Conservation (phyloP, 2,797 vertebrate species). For the Micromesistius poutassou region DNA sequence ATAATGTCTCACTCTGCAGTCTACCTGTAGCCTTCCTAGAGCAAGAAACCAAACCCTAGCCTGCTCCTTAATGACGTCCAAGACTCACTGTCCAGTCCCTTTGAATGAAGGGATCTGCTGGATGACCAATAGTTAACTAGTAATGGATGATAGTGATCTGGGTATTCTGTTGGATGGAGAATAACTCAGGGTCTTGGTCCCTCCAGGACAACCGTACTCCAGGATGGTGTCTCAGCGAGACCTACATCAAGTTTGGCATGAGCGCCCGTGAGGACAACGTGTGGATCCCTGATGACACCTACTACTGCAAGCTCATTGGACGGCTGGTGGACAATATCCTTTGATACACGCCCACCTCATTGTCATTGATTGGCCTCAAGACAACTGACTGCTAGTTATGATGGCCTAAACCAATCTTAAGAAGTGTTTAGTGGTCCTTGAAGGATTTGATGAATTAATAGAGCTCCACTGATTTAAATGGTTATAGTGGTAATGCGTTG, state of each 20-base stretch:
- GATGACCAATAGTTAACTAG: neutral
- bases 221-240: conserved; percentile 97
- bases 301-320: conserved; percentile 97
- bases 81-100: neutral
- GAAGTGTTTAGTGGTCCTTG: neutral
- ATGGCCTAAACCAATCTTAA: too few species aligned
- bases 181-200: neutral
- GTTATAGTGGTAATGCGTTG: neutral
- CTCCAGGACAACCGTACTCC: conserved; percentile 86
- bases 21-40: too few species aligned
- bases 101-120: too few species aligned
- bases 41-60: too few species aligned
- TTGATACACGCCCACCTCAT: conserved; percentile 32
- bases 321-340: conserved; percentile 99
- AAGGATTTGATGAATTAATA: neutral
- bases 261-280: conserved; percentile 91
- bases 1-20: neutral
- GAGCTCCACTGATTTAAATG: neutral
- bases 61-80: too few species aligned
- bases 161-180: neutral
- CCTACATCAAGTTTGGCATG: conserved; percentile 92
- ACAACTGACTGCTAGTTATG: too few species aligned
- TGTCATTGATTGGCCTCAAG: neutral
- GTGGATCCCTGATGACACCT: conserved; percentile 96
- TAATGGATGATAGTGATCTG: neutral